A percentile compares a stretch with the other conserved stretches of the same genome.
These are phyloP conservation scores for Salpingus planirostris DNA, from an alignment of 2,888 invertebrate species.

Conservation along the genomic window DNA sequence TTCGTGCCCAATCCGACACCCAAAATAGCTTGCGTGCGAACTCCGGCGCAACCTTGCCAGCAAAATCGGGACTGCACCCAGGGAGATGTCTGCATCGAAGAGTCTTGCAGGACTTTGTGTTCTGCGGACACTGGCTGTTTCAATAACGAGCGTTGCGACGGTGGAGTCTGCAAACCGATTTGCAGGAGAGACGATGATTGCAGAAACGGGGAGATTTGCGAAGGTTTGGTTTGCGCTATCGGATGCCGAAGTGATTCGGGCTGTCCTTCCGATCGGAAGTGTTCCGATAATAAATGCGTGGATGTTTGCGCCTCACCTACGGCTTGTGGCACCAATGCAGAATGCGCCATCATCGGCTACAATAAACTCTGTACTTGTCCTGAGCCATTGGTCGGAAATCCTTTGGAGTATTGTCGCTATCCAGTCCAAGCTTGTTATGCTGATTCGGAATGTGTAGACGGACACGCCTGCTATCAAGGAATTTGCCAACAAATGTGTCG, in stretches of 20 bases:
- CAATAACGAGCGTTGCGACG: constrained; percentile 70
- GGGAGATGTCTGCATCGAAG: constrained; percentile 65
- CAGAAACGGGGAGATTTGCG: constrained; percentile 77
- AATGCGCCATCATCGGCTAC: constrained; percentile 63
- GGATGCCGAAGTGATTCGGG: constrained; percentile 77
- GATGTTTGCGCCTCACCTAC: constrained; percentile 68
- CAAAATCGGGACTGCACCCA: constrained; percentile 67
- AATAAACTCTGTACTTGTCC: constrained; percentile 68
- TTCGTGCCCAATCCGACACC: constrained; percentile 83
- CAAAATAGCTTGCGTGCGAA: constrained; percentile 77
- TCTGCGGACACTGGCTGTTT: constrained; percentile 67
- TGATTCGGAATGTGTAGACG: constrained; percentile 59
- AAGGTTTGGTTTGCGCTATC: constrained; percentile 65
- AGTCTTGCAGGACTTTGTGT: constrained; percentile 69
- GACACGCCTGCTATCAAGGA: constrained; percentile 66
- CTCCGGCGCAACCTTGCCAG: constrained; percentile 65
- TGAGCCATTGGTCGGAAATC: constrained; percentile 61
- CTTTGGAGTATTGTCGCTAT: constrained; percentile 63
- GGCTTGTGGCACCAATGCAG: constrained; percentile 76
- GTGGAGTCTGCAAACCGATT: constrained; percentile 72
- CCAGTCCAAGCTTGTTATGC: constrained; percentile 54
- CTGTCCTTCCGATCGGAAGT: constrained; percentile 64
- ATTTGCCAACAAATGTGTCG: constrained; percentile 70
- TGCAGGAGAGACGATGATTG: constrained; percentile 82
- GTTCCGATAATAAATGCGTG: constrained; percentile 68